phyloP scores from a whole-genome alignment of 2,113 vertebrate genomes.

The Onychorhynchus coronatus region DNA sequence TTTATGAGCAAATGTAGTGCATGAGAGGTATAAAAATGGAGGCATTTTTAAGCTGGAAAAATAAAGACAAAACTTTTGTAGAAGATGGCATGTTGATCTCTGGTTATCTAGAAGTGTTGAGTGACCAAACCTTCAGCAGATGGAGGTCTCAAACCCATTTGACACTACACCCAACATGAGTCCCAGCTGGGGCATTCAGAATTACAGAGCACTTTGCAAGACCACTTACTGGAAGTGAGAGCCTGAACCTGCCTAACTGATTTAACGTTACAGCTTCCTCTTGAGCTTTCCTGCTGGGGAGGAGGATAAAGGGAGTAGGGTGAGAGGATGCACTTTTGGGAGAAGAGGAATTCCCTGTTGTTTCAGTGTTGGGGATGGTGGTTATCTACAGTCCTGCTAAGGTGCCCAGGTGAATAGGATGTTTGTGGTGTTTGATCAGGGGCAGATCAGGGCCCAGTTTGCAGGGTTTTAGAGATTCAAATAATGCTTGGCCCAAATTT shows the following conservation, averaged over 20 bases:
- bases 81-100: neutral
- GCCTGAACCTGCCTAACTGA: neutral
- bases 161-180: neutral
- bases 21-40: neutral
- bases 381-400: neutral
- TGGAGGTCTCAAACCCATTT: neutral
- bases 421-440: neutral
- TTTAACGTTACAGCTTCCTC: neutral
- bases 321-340: fast-evolving
- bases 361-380: neutral
- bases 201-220: neutral
- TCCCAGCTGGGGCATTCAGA: neutral
- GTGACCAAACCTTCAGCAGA: neutral
- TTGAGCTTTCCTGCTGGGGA: neutral
- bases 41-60: neutral
- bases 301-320: neutral
- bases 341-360: neutral
- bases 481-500: neutral
- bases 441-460: neutral
- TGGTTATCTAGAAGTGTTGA: neutral
- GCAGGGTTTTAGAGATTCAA: neutral
- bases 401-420: neutral
- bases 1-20: neutral
- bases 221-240: neutral
- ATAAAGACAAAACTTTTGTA: neutral